phyloP scores from a whole-genome alignment of 2,888 invertebrate genomes.

The Drosophila trichaetosa region DNA sequence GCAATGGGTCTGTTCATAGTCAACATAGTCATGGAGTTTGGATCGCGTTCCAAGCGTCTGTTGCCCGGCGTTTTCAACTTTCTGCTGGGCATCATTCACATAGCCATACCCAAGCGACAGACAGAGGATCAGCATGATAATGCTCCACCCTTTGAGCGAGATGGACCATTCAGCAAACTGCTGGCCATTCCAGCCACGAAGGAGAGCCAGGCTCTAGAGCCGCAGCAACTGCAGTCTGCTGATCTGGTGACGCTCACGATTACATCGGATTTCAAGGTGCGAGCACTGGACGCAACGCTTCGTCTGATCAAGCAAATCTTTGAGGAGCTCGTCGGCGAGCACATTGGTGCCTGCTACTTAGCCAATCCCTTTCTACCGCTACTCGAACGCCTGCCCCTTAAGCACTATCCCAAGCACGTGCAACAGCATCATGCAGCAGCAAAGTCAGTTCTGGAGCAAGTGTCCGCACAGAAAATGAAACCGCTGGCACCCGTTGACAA shows the following conservation, averaged over 20 bases:
- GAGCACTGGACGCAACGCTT: slow-evolving; percentile 86
- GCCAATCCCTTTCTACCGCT: slow-evolving; percentile 87
- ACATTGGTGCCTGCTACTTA: slow-evolving; percentile 82
- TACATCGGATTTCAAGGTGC: slow-evolving; percentile 88
- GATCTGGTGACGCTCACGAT: slow-evolving; percentile 86
- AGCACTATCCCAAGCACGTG: slow-evolving; percentile 88
- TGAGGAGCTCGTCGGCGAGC: slow-evolving; percentile 84
- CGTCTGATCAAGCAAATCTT: slow-evolving; percentile 88
- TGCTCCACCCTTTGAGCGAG: slow-evolving; percentile 89
- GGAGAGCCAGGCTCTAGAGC: slow-evolving; percentile 54
- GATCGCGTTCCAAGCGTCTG: slow-evolving; percentile 91
- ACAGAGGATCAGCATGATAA: slow-evolving; percentile 88
- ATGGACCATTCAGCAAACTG: slow-evolving; percentile 86
- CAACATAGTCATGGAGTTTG: slow-evolving; percentile 91
- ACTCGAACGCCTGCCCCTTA: slow-evolving; percentile 86
- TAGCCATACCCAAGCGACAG: slow-evolving; percentile 88
- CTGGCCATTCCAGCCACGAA: slow-evolving; percentile 86
- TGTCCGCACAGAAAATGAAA: slow-evolving; percentile 62
- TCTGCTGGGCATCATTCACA: slow-evolving; percentile 90
- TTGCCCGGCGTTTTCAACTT: slow-evolving; percentile 93
- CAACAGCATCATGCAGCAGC: slow-evolving; percentile 83
- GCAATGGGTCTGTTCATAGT: slow-evolving; percentile 91
- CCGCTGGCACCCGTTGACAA: slow-evolving; percentile 86
- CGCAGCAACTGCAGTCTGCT: slow-evolving; percentile 84
- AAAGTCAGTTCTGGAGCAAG: slow-evolving; percentile 40